Base-by-base conservation (phyloP, 2,797 vertebrate species). In the Morelia viridis region DNA sequence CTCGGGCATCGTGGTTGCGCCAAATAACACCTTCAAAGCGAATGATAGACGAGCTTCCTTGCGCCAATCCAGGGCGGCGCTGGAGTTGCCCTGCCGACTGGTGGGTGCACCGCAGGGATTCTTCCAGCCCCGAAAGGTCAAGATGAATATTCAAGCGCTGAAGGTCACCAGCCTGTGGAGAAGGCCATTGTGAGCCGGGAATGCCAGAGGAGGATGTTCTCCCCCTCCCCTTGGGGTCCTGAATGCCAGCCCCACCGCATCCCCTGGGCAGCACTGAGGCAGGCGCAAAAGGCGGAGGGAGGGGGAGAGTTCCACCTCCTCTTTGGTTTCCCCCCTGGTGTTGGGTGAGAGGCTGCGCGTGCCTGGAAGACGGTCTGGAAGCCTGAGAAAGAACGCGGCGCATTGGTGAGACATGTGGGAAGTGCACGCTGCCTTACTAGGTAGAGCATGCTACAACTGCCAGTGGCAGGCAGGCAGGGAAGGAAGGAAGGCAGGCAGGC, bases 1-100 rank as follows among this genome's bases (percentile, higher is more conserved):
- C 94, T 84, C 96, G 96, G 94, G 94, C 95, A 94, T 94, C 94
- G 94, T 35, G 94, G 89, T 94, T 90, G 90, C 62, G 94, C 96
- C 92, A 95, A 41, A 76, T 76, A 76, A 93, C 95, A 92, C 93
- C 7, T 76, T 61, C 50, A 94, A 97, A 97, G 94, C 90, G 97
- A 94, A 97, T 96, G 97, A 97, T 93, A 93, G 95, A 97, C 11
- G 96, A 94, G 93, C 5, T 90, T 61, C 57, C 92, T 94, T 53
- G 46, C 17, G 88, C 93, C 71, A 87, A 93, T 93, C 88, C 5
- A 91, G 89, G 91, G 90, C 83, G 19, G 89, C 28, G 53, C 83
- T 0, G 64, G 83, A 4, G 60, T 90, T 46, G 89, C 89, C 92
- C 94, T 92, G 89, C 53, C 58, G 5, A 60, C 85, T 11, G 0